Base-by-base conservation (phyloP, 1,140 invertebrate genomes). In the Zaprionus ornatus region DNA sequence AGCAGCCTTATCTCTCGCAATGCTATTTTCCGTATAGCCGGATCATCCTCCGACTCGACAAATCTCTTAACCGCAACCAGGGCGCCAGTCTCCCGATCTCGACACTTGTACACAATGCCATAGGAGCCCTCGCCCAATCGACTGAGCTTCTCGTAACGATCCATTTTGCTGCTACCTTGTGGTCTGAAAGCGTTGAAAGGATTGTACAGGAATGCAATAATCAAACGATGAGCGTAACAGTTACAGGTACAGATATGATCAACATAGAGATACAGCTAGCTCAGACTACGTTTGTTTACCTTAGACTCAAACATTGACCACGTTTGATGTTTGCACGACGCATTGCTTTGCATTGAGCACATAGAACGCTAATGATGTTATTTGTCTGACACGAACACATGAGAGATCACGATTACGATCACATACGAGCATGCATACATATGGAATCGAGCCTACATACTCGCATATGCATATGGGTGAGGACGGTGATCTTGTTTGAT, bases 51-150 rank as follows among this genome's bases (percentile, higher is more conserved):
- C 13, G 98, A 99, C 93, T 99, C 99, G 10, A 99, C 97, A 93
- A 99, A 99, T 93, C 99, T 99, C 93, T 99, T 99, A 21, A 99
- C 99, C 12, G 99, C 99, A 13, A 99, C 99, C 50, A 99, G 94
- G 85, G 98, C 96, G 6, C 98, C 98, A 2, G 97, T 99, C 83
- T 99, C 98, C 79, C 97, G 94, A 93, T 99, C 99, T 52, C 98
- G 96, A 93, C 99, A 99, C 93, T 99, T 99, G 95, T 99, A 99
- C 55, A 99, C 99, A 66, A 99, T 96, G 9, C 99, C 99, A 93
- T 99, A 99, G 48, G 98, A 99, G 63, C 99, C 99, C 94, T 99
- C 99, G 69, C 99, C 99, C 40, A 99, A 96, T 91, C 99, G 98
- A 50, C 95, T 96, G 17, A 99, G 93, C 93, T 98, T 98, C 93